Conservation (phyloP, 2,797 vertebrate species). For the Peromyscus melanophrys region DNA sequence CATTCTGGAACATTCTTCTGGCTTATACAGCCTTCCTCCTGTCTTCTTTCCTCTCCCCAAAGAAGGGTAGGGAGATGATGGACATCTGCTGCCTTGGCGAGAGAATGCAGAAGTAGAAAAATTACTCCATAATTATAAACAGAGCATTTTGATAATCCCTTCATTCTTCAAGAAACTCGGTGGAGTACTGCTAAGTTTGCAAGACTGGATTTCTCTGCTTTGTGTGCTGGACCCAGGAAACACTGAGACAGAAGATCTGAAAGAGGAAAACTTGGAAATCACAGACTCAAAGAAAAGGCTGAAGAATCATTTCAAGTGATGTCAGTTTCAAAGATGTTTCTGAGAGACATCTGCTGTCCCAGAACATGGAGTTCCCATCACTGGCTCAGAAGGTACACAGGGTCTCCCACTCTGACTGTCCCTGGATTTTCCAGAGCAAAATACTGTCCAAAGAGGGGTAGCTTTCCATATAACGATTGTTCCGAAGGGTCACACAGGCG, state of each 20-base stretch:
- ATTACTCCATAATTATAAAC: background rate
- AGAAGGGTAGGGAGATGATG: background rate
- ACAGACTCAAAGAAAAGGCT: background rate
- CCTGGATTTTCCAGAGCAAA: slow-evolving; percentile 91
- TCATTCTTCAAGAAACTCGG: background rate
- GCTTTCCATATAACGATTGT: slow-evolving; percentile 88
- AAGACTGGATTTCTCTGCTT: background rate
- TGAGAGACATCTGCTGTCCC: background rate
- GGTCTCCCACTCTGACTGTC: slow-evolving; percentile 90
- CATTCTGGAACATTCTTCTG: slow-evolving; percentile 38
- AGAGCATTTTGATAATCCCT: background rate
- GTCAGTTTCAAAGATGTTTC: background rate
- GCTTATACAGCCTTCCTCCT: background rate
- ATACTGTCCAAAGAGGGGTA: slow-evolving; percentile 91
- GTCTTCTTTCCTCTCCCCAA: background rate
- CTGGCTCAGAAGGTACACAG: slow-evolving; percentile 87
- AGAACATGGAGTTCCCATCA: background rate
- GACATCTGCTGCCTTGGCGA: background rate
- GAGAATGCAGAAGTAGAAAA: background rate
- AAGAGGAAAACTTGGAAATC: background rate
- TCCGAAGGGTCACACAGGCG: slow-evolving; percentile 90
- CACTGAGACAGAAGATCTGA: background rate
- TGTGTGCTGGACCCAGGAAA: background rate
- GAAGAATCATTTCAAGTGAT: background rate
- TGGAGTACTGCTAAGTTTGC: background rate